Conservation (phyloP, 1,140 invertebrate genomes). For the Platorchestia sp. region DNA sequence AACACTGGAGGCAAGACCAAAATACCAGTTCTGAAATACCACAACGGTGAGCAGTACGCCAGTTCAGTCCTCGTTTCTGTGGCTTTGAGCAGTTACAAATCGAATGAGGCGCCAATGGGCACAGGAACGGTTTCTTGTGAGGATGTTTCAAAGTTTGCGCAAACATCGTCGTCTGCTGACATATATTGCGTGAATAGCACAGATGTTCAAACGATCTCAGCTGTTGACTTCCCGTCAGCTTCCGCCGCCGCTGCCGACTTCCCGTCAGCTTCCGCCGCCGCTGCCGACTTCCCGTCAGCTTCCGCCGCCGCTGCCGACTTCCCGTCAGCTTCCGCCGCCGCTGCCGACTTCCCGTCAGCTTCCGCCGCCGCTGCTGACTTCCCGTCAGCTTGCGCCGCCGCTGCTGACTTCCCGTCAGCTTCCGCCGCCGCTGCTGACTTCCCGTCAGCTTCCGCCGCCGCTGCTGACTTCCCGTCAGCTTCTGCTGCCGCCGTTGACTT, state of each 20-base stretch:
- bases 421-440: no score
- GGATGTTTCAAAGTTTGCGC: not conserved
- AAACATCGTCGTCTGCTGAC: not conserved
- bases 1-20: not conserved
- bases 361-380: not conserved
- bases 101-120: not conserved
- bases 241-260: no score
- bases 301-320: not conserved
- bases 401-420: not conserved
- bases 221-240: no score
- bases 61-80: not conserved
- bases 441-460: not conserved
- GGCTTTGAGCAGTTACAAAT: not conserved
- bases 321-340: not conserved
- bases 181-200: not conserved
- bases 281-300: not conserved
- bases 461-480: not conserved
- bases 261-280: not conserved
- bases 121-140: not conserved
- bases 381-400: no score
- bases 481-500: no score
- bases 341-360: no score
- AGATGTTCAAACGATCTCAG: no score
- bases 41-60: not conserved
- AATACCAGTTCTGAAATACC: not conserved